phyloP scores from a whole-genome alignment of 2,888 invertebrate genomes.

The Cabera pusaria region DNA sequence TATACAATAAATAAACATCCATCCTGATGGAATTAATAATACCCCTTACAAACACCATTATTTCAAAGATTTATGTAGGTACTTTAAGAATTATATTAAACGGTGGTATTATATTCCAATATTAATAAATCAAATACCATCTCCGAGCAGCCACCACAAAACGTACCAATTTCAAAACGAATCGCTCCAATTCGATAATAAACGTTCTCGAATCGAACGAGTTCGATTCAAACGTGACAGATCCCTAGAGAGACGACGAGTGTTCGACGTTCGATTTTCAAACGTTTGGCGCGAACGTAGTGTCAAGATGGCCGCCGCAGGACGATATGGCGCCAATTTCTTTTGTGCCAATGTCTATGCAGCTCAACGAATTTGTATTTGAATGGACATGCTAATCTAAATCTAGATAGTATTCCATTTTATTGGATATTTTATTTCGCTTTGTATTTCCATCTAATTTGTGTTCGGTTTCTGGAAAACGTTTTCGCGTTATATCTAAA shows the following conservation, averaged over 20 bases:
- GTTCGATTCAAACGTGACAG: slow-evolving; percentile 35
- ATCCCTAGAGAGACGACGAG: slow-evolving; percentile 49
- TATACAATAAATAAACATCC: too few species aligned
- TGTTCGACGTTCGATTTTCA: slow-evolving; percentile 30
- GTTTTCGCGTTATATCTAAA: slow-evolving; percentile 14
- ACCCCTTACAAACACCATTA: too few species aligned
- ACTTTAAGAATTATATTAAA: too few species aligned
- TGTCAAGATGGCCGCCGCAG: slow-evolving; percentile 46
- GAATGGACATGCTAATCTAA: slow-evolving; percentile 72
- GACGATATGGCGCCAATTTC: slow-evolving; percentile 76
- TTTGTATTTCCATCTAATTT: slow-evolving; percentile 33
- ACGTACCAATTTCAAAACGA: slow-evolving; percentile 30
- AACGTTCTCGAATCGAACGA: slow-evolving; percentile 72
- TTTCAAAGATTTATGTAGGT: too few species aligned
- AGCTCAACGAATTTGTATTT: slow-evolving; percentile 68
- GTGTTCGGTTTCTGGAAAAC: slow-evolving; percentile 13
- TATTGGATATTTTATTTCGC: slow-evolving; percentile 45
- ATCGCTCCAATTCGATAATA: slow-evolving; percentile 47
- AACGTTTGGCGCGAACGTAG: slow-evolving; percentile 35
- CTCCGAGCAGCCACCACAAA: slow-evolving; percentile 23
- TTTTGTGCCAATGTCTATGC: slow-evolving; percentile 48
- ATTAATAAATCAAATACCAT: slow-evolving; percentile 11
- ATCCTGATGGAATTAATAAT: too few species aligned
- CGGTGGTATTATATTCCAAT: too few species aligned
- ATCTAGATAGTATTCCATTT: slow-evolving; percentile 60